Conservation (phyloP, 2,113 vertebrate genomes). For the Galemys pyrenaicus region DNA sequence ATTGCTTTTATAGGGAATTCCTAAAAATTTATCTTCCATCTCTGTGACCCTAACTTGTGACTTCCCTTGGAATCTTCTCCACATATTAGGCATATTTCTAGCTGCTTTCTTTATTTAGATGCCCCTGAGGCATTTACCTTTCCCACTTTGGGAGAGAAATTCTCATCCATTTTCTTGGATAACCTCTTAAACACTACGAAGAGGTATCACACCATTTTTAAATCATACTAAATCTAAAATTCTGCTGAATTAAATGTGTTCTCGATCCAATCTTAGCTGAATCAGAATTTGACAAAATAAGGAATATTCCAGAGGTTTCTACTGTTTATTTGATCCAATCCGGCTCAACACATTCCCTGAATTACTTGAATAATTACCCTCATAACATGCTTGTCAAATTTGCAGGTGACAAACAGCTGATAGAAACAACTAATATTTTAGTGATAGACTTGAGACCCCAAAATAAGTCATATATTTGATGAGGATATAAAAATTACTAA, state of each 20-base stretch:
- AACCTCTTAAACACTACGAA: neutral
- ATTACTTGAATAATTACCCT: neutral
- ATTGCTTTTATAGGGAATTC: neutral
- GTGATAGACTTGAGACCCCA: neutral
- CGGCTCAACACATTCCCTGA: neutral
- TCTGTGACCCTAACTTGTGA: neutral
- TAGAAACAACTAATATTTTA: conserved; percentile 37
- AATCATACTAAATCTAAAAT: neutral
- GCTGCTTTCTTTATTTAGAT: neutral
- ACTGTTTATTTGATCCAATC: neutral
- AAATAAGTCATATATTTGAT: neutral
- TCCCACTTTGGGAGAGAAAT: neutral
- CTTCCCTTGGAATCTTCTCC: neutral
- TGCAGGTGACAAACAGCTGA: neutral
- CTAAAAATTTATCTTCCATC: neutral
- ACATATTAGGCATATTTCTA: neutral
- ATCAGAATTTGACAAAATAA: neutral
- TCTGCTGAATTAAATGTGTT: neutral
- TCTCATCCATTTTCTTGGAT: neutral
- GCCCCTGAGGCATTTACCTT: neutral
- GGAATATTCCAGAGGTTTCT: neutral
- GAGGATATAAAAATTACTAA: neutral
- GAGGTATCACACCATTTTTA: neutral
- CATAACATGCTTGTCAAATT: neutral
- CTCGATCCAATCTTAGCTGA: neutral